Conservation (phyloP, 1,140 invertebrate genomes). For the Philotrypesis tridentata region DNA sequence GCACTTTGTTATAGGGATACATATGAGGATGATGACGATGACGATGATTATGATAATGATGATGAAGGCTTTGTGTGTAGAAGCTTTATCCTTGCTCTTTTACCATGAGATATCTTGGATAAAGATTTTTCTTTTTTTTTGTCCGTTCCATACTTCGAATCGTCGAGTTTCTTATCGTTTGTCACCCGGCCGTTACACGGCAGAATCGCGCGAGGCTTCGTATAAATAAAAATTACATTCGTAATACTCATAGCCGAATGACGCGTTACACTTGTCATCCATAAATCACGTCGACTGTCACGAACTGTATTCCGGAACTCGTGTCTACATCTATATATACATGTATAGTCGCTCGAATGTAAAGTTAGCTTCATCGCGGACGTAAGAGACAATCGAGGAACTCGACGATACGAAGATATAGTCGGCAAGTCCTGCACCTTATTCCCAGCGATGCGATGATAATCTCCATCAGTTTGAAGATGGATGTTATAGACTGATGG, state of each 20-base stretch:
- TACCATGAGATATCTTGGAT: not conserved
- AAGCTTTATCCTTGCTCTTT: not conserved
- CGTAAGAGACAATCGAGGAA: not conserved
- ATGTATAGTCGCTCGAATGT: too few species aligned
- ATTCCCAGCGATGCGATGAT: not conserved
- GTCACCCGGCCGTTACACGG: not conserved
- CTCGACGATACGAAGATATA: constrained; percentile 7
- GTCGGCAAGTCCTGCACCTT: not conserved
- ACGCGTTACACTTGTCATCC: too few species aligned
- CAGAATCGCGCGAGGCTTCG: too few species aligned
- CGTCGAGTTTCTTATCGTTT: not conserved
- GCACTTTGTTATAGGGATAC: not conserved
- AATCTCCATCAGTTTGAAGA: constrained; percentile 1
- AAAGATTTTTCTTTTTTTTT: not conserved
- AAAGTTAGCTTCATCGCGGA: too few species aligned
- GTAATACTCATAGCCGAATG: too few species aligned
- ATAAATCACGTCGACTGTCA: too few species aligned
- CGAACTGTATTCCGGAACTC: too few species aligned
- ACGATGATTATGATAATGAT: not conserved
- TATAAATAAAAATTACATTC: too few species aligned
- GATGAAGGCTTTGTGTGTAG: not conserved
- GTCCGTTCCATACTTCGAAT: not conserved
- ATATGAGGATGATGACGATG: too few species aligned
- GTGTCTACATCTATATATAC: too few species aligned
- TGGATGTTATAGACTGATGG: not conserved